Percentiles rank a stretch among this genome's conserved stretches.
Conservation (phyloP, 2,888 invertebrate genomes). For the Pristionchus mayeri region DNA sequence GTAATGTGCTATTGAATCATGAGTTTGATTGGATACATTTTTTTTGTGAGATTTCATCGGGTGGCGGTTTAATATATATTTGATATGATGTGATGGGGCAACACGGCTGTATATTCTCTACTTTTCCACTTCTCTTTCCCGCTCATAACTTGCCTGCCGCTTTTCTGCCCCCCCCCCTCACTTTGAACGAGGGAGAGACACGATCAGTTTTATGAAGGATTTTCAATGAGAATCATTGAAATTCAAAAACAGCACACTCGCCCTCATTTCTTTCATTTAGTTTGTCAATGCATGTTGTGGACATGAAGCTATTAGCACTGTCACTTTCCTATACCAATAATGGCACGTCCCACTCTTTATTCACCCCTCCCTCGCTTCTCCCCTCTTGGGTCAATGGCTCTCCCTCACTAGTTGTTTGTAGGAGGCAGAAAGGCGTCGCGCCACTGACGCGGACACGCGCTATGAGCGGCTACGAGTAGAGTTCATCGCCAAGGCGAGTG, state of each 20-base stretch:
- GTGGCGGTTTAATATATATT: background rate
- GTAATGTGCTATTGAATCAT: background rate
- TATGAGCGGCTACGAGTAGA: slow-evolving; percentile 46
- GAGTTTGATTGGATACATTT: background rate
- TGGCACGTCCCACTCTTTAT: background rate
- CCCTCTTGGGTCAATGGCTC: background rate
- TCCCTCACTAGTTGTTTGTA: slow-evolving; percentile 30
- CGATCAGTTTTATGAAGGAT: background rate
- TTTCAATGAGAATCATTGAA: too few species aligned
- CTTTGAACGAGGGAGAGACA: background rate
- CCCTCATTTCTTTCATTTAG: too few species aligned
- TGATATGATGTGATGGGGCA: background rate
- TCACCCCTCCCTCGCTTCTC: background rate
- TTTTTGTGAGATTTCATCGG: background rate
- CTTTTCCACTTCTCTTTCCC: background rate
- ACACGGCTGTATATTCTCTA: background rate
- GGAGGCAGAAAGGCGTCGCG: slow-evolving; percentile 40
- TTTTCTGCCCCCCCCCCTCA: background rate
- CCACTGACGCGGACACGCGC: slow-evolving; percentile 35
- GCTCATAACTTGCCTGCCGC: slow-evolving; percentile 26
- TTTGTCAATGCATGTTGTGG: too few species aligned
- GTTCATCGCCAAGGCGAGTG: slow-evolving; percentile 47
- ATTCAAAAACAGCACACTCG: too few species aligned
- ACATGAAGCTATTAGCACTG: background rate
- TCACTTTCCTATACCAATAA: background rate